These are phyloP conservation scores for Heliconius cydno DNA, from an alignment of 2,888 invertebrate genomes.

Conservation along the genomic window DNA sequence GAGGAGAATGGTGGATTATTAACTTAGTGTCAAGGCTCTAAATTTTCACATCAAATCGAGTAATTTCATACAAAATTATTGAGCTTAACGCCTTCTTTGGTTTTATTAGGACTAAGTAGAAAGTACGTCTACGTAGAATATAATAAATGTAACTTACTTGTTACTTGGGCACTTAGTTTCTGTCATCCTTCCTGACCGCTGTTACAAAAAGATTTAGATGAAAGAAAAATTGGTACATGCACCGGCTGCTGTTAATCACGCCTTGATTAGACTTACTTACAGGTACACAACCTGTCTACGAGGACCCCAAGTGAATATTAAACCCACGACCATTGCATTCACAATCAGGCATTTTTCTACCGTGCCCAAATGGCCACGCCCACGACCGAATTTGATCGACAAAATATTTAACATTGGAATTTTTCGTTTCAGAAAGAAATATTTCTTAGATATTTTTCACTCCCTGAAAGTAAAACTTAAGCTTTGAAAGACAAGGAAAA, in stretches of 20 bases:
- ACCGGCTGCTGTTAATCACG: background rate
- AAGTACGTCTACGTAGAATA: background rate
- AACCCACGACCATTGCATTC: background rate
- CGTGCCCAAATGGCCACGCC: background rate
- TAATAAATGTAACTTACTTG: background rate
- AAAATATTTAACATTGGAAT: background rate
- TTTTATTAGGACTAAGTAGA: no score
- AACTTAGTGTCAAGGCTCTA: no score
- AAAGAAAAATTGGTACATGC: constrained; percentile 6
- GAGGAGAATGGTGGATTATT: no score
- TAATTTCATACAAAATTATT: no score
- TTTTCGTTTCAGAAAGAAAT: background rate
- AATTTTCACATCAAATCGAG: no score
- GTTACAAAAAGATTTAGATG: constrained; percentile 14
- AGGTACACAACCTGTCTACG: background rate
- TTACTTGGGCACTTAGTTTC: background rate
- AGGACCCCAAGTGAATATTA: background rate
- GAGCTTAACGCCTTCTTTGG: no score
- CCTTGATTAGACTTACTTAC: background rate
- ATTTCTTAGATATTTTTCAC: background rate
- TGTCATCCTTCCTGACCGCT: background rate
- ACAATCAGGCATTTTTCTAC: background rate
- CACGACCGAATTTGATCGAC: background rate
- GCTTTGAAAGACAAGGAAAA: constrained; percentile 16
- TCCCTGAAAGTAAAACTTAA: background rate